A percentile compares a stretch with the other conserved stretches of the same genome.
These are phyloP conservation scores for Musca vetustissima DNA, from an alignment of 1,140 invertebrate genomes.

Conservation along the genomic window DNA sequence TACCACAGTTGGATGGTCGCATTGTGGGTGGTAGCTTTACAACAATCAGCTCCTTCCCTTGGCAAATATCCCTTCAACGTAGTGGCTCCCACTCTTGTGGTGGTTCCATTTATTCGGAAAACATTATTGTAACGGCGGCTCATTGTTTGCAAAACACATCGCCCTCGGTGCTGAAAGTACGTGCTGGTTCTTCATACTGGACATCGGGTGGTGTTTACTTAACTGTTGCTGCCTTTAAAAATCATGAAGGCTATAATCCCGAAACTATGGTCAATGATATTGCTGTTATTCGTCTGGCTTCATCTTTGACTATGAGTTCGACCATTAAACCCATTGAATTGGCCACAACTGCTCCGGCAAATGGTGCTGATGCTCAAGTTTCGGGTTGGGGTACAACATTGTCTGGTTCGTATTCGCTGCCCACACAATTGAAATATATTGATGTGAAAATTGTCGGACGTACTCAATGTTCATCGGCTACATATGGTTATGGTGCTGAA, in stretches of 20 bases:
- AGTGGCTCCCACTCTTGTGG: conserved; percentile 58
- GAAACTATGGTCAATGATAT: conserved; percentile 55
- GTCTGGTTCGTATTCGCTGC: conserved; percentile 28
- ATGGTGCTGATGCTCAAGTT: conserved; percentile 38
- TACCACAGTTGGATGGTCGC: conserved; percentile 30
- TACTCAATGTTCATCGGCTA: conserved; percentile 32
- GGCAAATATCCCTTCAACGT: conserved; percentile 42
- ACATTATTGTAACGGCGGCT: conserved; percentile 60
- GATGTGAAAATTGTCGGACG: conserved; percentile 9
- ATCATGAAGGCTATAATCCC: conserved; percentile 42
- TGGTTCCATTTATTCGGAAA: conserved; percentile 58
- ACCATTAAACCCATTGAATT: conserved; percentile 32
- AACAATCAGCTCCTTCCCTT: conserved; percentile 39
- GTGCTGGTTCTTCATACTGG: conserved; percentile 37
- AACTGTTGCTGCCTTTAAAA: conserved; percentile 33
- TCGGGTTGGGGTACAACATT: conserved; percentile 45
- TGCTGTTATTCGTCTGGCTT: conserved; percentile 55
- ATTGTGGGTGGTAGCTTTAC: conserved; percentile 26
- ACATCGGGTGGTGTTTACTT: conserved; percentile 39
- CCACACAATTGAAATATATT: conserved; percentile 12
- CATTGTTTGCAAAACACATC: conserved; percentile 60
- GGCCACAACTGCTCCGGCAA: conserved; percentile 30
- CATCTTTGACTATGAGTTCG: conserved; percentile 33
- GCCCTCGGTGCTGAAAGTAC: conserved; percentile 34
- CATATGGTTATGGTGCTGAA: conserved; percentile 31